phyloP scores from a whole-genome alignment of 2,113 vertebrate genomes.

The Nothobranchius furzeri region DNA sequence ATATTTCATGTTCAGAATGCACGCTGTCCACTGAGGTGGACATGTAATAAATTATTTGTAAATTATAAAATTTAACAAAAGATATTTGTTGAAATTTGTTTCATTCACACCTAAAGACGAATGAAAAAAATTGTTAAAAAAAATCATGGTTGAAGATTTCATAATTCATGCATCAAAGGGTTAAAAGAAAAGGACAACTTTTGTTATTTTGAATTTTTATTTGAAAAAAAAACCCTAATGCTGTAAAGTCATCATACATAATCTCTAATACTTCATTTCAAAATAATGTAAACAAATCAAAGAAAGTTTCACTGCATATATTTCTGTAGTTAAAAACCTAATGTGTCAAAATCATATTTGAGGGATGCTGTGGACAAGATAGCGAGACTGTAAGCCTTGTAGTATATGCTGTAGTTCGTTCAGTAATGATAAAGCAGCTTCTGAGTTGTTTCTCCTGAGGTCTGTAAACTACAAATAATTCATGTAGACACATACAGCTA shows the following conservation, averaged over 20 bases:
- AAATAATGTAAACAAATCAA: constrained; percentile 9
- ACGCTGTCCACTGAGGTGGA: too few relatives aligned
- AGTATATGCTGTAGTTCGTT: not conserved
- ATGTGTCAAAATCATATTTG: not conserved
- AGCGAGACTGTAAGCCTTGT: not conserved
- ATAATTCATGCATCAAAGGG: too few relatives aligned
- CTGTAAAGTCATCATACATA: constrained; percentile 25
- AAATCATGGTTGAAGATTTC: too few relatives aligned
- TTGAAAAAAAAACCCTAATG: constrained; percentile 48
- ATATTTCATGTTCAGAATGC: too few relatives aligned
- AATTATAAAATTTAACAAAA: too few relatives aligned
- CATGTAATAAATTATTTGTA: too few relatives aligned
- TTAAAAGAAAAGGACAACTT: not conserved
- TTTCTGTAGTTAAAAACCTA: too few relatives aligned
- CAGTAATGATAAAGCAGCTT: not conserved
- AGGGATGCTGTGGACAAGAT: not conserved
- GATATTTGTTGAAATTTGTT: too few relatives aligned
- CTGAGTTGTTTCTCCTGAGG: constrained; percentile 20
- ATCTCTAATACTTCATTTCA: constrained; percentile 1
- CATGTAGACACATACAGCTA: constrained; percentile 14
- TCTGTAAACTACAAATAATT: constrained; percentile 18
- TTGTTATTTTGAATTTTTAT: constrained; percentile 31
- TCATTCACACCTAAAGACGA: too few relatives aligned
- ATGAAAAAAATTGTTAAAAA: too few relatives aligned
- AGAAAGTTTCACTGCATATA: too few relatives aligned